These are phyloP conservation scores for Lithophane socia DNA, from an alignment of 2,888 invertebrate species.

Conservation along the genomic window DNA sequence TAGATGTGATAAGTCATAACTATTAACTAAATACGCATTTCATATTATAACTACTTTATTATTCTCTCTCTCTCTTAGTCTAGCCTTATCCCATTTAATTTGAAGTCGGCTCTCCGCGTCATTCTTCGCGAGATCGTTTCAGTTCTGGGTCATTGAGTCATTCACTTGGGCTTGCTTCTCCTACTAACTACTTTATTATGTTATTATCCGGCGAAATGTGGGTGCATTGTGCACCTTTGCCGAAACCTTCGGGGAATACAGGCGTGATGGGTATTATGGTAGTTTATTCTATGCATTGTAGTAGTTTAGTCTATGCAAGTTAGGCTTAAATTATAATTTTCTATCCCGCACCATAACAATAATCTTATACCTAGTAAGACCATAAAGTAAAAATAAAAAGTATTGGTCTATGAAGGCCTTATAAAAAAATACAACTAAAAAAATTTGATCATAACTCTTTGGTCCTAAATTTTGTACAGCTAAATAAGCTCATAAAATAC, in stretches of 20 bases:
- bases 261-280: too few relatives aligned
- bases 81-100: too few relatives aligned
- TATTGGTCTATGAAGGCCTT: slow-evolving; percentile 2
- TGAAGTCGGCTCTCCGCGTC: too few relatives aligned
- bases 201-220: too few relatives aligned
- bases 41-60: too few relatives aligned
- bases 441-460: slow-evolving; percentile 52
- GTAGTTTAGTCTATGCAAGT: slow-evolving; percentile 1
- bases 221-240: too few relatives aligned
- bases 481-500: slow-evolving; percentile 13
- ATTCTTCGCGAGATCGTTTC: too few relatives aligned
- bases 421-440: slow-evolving; percentile 19
- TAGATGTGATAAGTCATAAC: background rate
- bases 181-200: too few relatives aligned
- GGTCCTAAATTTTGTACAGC: slow-evolving; percentile 30
- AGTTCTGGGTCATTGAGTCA: too few relatives aligned
- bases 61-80: too few relatives aligned
- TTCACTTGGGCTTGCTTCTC: too few relatives aligned
- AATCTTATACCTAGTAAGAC: slow-evolving; percentile 18
- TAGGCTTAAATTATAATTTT: background rate
- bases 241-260: too few relatives aligned
- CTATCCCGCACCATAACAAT: slow-evolving; percentile 10
- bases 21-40: slow-evolving; percentile 22
- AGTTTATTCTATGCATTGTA: slow-evolving; percentile 1
- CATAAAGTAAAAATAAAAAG: slow-evolving; percentile 22